Percentiles rank a stretch among this genome's conserved stretches.
Conservation (phyloP, 2,113 vertebrate species). For the Sigmodon hispidus region DNA sequence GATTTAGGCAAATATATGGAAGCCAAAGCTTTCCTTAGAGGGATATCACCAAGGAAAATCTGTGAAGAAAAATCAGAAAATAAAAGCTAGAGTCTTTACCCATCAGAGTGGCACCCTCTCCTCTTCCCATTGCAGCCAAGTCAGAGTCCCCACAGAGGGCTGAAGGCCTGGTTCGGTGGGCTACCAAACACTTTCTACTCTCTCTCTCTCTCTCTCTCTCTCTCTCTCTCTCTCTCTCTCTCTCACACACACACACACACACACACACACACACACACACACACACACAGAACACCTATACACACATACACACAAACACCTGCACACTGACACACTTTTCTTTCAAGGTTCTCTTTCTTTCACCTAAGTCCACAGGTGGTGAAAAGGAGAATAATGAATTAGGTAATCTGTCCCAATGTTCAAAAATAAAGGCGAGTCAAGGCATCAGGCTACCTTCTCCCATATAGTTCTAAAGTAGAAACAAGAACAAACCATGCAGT, state of each 20-base stretch:
- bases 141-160: not conserved
- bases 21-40: slow-evolving; percentile 80
- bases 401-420: slow-evolving; percentile 18
- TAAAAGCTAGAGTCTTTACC: slow-evolving; percentile 29
- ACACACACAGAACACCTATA: not conserved
- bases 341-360: slow-evolving; percentile 5
- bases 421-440: slow-evolving; percentile 18
- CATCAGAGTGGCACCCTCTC: not conserved
- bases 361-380: not conserved
- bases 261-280: not conserved
- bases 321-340: not conserved
- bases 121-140: not conserved
- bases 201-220: no score
- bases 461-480: not conserved
- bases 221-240: no score
- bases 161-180: not conserved
- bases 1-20: slow-evolving; percentile 89
- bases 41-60: slow-evolving; percentile 84
- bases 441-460: not conserved
- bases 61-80: slow-evolving; percentile 76
- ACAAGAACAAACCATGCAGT: not conserved
- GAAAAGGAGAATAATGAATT: not conserved
- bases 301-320: not conserved
- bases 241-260: not conserved
- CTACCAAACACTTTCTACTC: not conserved